These are phyloP conservation scores for Sialia sialis DNA, from an alignment of 2,113 vertebrate species.

Conservation along the genomic window DNA sequence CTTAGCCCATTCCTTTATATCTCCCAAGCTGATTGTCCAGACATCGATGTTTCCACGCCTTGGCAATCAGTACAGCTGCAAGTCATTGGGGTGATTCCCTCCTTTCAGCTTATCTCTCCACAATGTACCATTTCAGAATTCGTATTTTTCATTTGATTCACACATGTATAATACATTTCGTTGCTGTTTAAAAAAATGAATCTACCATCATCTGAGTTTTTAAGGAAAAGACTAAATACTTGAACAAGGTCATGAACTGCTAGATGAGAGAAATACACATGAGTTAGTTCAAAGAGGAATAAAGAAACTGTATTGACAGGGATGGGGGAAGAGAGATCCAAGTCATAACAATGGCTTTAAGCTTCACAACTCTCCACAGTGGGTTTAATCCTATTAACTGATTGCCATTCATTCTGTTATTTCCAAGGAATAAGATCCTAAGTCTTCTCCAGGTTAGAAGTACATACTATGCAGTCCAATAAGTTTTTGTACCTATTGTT, in stretches of 20 bases:
- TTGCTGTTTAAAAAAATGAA: neutral
- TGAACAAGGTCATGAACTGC: neutral
- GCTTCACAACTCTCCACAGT: neutral
- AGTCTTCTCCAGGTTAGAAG: neutral
- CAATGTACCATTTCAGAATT: neutral
- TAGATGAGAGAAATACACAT: neutral
- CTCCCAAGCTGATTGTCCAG: no score
- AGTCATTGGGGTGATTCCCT: no score
- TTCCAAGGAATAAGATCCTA: neutral
- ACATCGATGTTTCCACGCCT: no score
- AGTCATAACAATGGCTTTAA: neutral
- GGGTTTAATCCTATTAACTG: neutral
- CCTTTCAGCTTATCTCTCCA: no score
- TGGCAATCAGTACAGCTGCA: no score
- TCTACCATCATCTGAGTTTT: neutral
- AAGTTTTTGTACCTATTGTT: neutral
- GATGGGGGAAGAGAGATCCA: fast-evolving
- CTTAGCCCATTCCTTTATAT: no score
- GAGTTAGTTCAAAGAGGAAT: neutral
- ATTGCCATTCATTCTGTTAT: neutral
- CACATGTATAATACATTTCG: neutral
- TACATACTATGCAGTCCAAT: neutral
- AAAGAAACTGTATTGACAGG: neutral
- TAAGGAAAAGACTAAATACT: neutral
- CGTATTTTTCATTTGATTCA: neutral